Evolutionary conservation across 2,888 invertebrate genomes (phyloP).

Genomic region (Tethea ocularis): DNA sequence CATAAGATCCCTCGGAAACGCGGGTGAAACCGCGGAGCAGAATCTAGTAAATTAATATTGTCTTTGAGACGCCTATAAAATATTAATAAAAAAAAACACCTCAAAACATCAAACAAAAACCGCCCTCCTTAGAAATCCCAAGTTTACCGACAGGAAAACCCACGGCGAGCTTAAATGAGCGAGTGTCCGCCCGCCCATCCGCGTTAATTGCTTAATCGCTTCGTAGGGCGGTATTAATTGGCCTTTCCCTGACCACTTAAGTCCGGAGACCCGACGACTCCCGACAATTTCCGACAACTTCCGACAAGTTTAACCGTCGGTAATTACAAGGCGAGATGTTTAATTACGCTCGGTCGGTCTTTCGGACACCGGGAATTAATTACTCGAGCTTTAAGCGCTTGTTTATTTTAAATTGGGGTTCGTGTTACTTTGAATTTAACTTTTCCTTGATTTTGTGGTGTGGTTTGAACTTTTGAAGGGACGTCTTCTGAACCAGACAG

Average conservation of each 20-base stretch:
- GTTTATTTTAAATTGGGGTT: conserved; percentile 49
- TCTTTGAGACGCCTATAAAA: conserved; percentile 30
- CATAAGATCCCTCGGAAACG: too few species aligned
- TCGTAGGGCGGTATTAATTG: conserved; percentile 76
- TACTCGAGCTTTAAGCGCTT: conserved; percentile 56
- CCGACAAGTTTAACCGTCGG: conserved; percentile 65
- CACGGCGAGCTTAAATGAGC: conserved; percentile 59
- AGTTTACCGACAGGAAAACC: conserved; percentile 66
- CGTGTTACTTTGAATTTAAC: conserved; percentile 48
- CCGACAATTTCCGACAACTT: conserved; percentile 59
- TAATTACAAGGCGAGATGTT: conserved; percentile 82
- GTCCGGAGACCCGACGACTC: conserved; percentile 52
- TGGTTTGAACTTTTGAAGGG: conserved; percentile 1
- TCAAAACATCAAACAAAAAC: conserved; percentile 41
- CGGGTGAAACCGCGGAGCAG: too few species aligned
- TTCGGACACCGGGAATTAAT: conserved; percentile 76
- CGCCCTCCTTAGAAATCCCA: conserved; percentile 48
- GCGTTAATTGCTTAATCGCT: conserved; percentile 82
- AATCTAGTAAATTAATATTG: conserved; percentile 30
- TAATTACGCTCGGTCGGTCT: conserved; percentile 74
- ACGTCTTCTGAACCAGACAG: background rate
- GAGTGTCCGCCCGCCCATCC: conserved; percentile 75
- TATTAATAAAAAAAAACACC: conserved; percentile 35
- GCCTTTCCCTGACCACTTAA: conserved; percentile 71
- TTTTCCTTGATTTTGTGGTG: conserved; percentile 34